Percentiles rank a stretch among this genome's conserved stretches.
These are phyloP conservation scores for Mythimna albipuncta DNA, from an alignment of 2,888 invertebrate species.

Conservation along the genomic window DNA sequence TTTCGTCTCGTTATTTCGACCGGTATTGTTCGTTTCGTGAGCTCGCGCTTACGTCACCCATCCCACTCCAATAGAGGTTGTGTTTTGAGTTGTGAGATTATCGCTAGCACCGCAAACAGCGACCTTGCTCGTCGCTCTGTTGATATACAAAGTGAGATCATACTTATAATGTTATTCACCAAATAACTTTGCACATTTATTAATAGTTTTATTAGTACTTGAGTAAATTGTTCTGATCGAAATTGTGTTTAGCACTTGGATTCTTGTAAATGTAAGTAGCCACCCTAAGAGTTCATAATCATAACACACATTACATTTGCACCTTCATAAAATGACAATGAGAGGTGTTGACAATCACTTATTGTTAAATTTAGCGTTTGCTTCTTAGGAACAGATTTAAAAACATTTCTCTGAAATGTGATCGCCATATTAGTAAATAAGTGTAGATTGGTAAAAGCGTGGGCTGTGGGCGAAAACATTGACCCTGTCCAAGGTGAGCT, in stretches of 20 bases:
- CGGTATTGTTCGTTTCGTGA: slow-evolving; percentile 65
- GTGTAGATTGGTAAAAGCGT: slow-evolving; percentile 41
- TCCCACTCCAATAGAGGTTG: slow-evolving; percentile 71
- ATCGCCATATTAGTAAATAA: slow-evolving; percentile 32
- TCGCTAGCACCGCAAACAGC: slow-evolving; percentile 74
- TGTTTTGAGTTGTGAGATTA: slow-evolving; percentile 80
- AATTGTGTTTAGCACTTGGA: slow-evolving; percentile 34
- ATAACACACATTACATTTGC: slow-evolving; percentile 21
- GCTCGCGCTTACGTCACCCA: slow-evolving; percentile 81
- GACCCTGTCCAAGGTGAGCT: slow-evolving; percentile 84
- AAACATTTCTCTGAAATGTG: slow-evolving; percentile 29
- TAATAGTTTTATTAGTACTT: slow-evolving; percentile 56
- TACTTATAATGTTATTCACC: slow-evolving; percentile 72
- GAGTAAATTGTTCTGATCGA: slow-evolving; percentile 16
- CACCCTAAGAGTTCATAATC: slow-evolving; percentile 15
- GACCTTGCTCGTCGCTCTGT: slow-evolving; percentile 81
- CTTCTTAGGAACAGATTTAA: slow-evolving; percentile 20
- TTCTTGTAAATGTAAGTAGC: slow-evolving; percentile 29
- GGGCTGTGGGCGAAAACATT: slow-evolving; percentile 79
- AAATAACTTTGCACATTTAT: slow-evolving; percentile 68
- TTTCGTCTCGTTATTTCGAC: slow-evolving; percentile 54
- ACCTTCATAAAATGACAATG: slow-evolving; percentile 6
- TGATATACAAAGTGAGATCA: slow-evolving; percentile 86
- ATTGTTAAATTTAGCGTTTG: slow-evolving; percentile 7
- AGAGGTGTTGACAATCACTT: slow-evolving; percentile 1